A percentile compares a stretch with the other conserved stretches of the same genome.
Evolutionary conservation across 2,888 invertebrate genomes (phyloP).

Genomic region (Stomorhina lunata): DNA sequence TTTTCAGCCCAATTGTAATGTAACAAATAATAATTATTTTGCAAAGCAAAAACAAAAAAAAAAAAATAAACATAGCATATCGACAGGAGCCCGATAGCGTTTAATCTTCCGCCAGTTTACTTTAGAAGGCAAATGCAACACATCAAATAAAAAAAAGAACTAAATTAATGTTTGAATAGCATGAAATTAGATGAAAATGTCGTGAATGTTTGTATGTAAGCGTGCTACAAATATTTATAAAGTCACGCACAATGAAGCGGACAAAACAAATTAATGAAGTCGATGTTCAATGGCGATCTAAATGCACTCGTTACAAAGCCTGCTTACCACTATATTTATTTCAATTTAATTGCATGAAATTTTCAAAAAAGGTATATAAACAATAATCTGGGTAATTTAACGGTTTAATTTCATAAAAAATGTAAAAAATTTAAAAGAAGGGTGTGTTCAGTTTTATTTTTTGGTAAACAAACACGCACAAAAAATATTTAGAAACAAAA

Average conservation of each 20-base stretch:
- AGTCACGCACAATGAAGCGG: constrained; percentile 46
- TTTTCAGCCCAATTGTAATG: too few relatives aligned
- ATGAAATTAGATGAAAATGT: constrained; percentile 14
- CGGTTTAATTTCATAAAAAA: constrained; percentile 16
- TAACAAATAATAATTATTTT: constrained; percentile 7
- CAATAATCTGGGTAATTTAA: constrained; percentile 60
- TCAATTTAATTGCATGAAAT: constrained; percentile 34
- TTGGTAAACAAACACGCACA: not conserved
- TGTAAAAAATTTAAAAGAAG: not conserved
- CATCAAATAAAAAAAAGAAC: not conserved
- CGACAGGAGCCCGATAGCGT: not conserved
- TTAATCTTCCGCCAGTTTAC: not conserved
- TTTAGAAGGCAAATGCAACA: not conserved
- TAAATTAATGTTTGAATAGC: not conserved
- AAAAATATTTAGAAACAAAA: not conserved
- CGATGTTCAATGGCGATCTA: not conserved
- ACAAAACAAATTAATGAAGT: constrained; percentile 45
- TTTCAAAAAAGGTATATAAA: constrained; percentile 18
- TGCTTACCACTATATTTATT: not conserved
- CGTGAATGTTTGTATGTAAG: not conserved
- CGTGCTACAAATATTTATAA: constrained; percentile 44
- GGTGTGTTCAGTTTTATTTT: constrained; percentile 4
- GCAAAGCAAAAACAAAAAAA: constrained; percentile 7
- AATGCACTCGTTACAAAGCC: not conserved
- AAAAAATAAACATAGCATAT: not conserved